Evolutionary conservation across 2,888 invertebrate genomes (phyloP).

Genomic region (Drosophila pseudotakahashii): DNA sequence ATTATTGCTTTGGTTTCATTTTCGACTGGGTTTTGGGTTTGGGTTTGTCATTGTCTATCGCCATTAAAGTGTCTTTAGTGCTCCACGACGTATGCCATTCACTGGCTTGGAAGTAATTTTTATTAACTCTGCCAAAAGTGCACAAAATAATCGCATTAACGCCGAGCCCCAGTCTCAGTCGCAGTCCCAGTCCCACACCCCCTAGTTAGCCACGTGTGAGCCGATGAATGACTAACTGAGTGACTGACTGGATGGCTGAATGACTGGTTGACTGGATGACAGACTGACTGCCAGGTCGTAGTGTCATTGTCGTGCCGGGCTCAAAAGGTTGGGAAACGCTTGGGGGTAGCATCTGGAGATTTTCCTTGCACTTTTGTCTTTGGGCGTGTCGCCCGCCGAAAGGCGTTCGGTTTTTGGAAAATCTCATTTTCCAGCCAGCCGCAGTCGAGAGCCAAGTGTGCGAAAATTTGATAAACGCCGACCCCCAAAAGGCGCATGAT

Average conservation of each 20-base stretch:
- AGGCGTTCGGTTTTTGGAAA: conserved; percentile 53
- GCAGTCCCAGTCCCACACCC: conserved; percentile 21
- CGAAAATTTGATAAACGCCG: conserved; percentile 77
- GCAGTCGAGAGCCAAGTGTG: conserved; percentile 67
- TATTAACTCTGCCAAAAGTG: conserved; percentile 80
- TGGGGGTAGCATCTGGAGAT: conserved; percentile 48
- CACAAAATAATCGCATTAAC: conserved; percentile 80
- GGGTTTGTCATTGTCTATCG: conserved; percentile 67
- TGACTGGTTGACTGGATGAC: conserved; percentile 25
- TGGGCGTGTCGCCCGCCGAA: conserved; percentile 60
- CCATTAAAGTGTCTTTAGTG: conserved; percentile 79
- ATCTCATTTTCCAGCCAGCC: conserved; percentile 63
- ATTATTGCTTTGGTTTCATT: conserved; percentile 58
- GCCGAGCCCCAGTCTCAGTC: conserved; percentile 27
- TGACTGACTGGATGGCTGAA: conserved; percentile 23
- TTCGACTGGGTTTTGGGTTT: conserved; percentile 17
- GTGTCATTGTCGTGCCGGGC: conserved; percentile 69
- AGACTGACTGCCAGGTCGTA: conserved; percentile 47
- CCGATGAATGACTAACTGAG: conserved; percentile 41
- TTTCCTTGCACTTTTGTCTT: conserved; percentile 66
- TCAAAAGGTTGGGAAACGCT: conserved; percentile 64
- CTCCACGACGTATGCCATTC: conserved; percentile 69
- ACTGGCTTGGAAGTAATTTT: conserved; percentile 82
- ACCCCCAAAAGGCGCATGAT: conserved; percentile 60
- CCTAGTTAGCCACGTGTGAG: conserved; percentile 65